Conservation (phyloP, 2,888 invertebrate species). For the Notodromas monacha region DNA sequence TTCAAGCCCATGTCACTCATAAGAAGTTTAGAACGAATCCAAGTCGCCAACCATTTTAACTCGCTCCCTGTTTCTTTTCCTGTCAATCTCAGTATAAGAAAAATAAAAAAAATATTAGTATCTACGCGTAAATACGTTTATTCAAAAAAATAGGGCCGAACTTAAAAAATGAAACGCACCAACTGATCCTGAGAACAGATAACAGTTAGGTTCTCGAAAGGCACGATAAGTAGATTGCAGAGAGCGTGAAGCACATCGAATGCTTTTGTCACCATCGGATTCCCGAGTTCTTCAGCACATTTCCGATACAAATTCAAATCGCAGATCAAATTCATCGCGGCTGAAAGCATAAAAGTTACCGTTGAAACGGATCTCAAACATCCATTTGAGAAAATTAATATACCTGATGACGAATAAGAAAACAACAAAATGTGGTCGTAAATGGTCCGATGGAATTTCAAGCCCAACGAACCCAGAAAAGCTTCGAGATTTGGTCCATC, state of each 20-base stretch:
- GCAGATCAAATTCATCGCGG: slow-evolving; percentile 88
- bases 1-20: too few relatives aligned
- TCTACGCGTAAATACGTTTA: too few relatives aligned
- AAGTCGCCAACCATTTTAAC: too few relatives aligned
- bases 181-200: slow-evolving; percentile 75
- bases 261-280: slow-evolving; percentile 44
- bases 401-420: slow-evolving; percentile 71
- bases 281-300: slow-evolving; percentile 41
- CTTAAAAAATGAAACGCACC: too few relatives aligned
- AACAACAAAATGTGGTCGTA: slow-evolving; percentile 78
- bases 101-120: too few relatives aligned
- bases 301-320: slow-evolving; percentile 90
- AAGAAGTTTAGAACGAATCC: too few relatives aligned
- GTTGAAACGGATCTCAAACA: slow-evolving; percentile 7
- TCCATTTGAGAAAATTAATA: slow-evolving; percentile 8
- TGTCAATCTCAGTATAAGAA: too few relatives aligned
- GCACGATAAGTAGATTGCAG: slow-evolving; percentile 71
- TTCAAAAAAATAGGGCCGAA: too few relatives aligned
- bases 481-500: slow-evolving; percentile 73
- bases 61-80: too few relatives aligned
- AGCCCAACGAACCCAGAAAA: slow-evolving; percentile 56
- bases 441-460: slow-evolving; percentile 64
- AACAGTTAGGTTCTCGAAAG: slow-evolving; percentile 79
- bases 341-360: slow-evolving; percentile 17
- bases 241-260: slow-evolving; percentile 84